Evolutionary conservation across 2,888 invertebrate genomes (phyloP).

Genomic region (Drosophila longiperda): DNA sequence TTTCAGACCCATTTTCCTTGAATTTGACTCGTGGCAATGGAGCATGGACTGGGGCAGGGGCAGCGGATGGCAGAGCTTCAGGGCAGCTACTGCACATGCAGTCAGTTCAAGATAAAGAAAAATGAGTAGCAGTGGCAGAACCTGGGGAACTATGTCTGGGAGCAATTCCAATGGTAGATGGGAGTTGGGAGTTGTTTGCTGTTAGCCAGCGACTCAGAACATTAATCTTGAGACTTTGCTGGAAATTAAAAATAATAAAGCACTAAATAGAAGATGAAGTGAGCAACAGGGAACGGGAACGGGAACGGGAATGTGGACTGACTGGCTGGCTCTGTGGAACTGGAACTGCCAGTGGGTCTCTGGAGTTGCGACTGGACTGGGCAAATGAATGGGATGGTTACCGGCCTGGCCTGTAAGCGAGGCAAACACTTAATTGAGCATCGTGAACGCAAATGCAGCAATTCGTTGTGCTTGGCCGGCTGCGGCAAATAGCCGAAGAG

Average conservation of each 20-base stretch:
- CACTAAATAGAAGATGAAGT: slow-evolving; percentile 77
- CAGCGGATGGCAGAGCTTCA: slow-evolving; percentile 12
- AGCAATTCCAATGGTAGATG: neutral
- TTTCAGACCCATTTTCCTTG: slow-evolving; percentile 31
- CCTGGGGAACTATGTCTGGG: slow-evolving; percentile 8
- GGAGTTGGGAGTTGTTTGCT: slow-evolving; percentile 7
- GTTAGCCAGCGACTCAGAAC: slow-evolving; percentile 67
- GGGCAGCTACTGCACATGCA: slow-evolving; percentile 35
- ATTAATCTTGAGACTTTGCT: slow-evolving; percentile 70
- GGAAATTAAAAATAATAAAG: slow-evolving; percentile 77
- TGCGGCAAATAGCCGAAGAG: slow-evolving; percentile 37
- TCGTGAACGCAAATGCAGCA: slow-evolving; percentile 71
- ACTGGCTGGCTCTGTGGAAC: slow-evolving; percentile 9
- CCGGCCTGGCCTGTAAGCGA: slow-evolving; percentile 3
- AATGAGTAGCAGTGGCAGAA: neutral
- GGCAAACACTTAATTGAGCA: slow-evolving; percentile 64
- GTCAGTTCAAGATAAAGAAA: slow-evolving; percentile 7
- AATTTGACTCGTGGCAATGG: slow-evolving; percentile 49
- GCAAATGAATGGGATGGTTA: neutral
- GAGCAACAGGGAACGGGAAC: slow-evolving; percentile 15
- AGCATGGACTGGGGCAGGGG: neutral
- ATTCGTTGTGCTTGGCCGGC: slow-evolving; percentile 73
- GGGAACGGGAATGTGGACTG: slow-evolving; percentile 8
- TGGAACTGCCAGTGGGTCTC: slow-evolving; percentile 17
- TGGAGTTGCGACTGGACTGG: slow-evolving; percentile 5